These are phyloP conservation scores for Cecidostiba fungosa DNA, from an alignment of 2,888 invertebrate species.

Conservation along the genomic window DNA sequence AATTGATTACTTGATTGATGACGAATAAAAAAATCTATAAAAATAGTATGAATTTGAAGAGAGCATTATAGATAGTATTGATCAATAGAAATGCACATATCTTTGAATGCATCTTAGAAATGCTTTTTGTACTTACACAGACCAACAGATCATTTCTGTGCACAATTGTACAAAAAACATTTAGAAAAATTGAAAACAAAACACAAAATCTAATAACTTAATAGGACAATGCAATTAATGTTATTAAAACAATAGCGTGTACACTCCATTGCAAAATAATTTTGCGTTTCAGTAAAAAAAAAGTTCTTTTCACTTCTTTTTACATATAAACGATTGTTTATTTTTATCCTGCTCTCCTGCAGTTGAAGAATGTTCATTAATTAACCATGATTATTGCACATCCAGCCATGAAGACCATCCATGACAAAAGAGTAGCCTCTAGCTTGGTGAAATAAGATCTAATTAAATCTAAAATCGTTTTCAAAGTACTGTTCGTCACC, in stretches of 20 bases:
- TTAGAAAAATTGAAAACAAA: slow-evolving; percentile 29
- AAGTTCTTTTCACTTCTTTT: slow-evolving; percentile 47
- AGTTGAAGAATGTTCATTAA: slow-evolving; percentile 43
- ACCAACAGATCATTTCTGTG: slow-evolving; percentile 20
- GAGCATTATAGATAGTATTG: slow-evolving; percentile 47
- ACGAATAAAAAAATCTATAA: slow-evolving; percentile 53
- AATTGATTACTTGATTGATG: slow-evolving; percentile 29
- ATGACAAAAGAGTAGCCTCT: slow-evolving; percentile 82
- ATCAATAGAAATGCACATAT: slow-evolving; percentile 35
- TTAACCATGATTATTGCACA: slow-evolving; percentile 81
- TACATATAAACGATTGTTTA: slow-evolving; percentile 47
- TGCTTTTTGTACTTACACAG: slow-evolving; percentile 15
- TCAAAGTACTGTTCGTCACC: slow-evolving; percentile 79
- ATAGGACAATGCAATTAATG: slow-evolving; percentile 14
- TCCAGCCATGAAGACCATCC: slow-evolving; percentile 83
- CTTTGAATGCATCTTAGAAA: slow-evolving; percentile 47
- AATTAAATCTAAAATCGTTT: slow-evolving; percentile 80
- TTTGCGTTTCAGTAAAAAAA: slow-evolving; percentile 43
- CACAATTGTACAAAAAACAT: slow-evolving; percentile 25
- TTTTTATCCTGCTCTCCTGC: not conserved
- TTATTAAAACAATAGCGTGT: slow-evolving; percentile 33
- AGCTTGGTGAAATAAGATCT: slow-evolving; percentile 79
- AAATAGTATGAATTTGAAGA: slow-evolving; percentile 57
- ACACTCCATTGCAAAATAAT: slow-evolving; percentile 48
- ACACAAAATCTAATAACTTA: slow-evolving; percentile 25